These are phyloP conservation scores for Halichondria panicea DNA, from an alignment of 37 sponge, comb jelly and placozoan species.

Conservation along the genomic window DNA sequence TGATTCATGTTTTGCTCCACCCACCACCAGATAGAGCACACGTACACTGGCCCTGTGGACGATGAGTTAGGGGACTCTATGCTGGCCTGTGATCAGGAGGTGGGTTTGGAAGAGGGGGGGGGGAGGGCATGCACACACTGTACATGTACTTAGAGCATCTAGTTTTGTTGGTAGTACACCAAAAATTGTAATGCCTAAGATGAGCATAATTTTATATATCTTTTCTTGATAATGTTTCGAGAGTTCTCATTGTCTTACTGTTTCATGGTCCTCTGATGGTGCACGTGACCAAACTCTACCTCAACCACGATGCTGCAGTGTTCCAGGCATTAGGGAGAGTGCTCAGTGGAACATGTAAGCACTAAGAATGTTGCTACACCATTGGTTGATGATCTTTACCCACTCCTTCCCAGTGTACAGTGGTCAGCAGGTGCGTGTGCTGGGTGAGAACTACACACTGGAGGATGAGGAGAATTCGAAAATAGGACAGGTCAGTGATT, in stretches of 20 bases:
- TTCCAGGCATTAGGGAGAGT: slow-evolving; percentile 96
- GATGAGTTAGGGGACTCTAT: slow-evolving; percentile 71
- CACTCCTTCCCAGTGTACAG: slow-evolving; percentile 79
- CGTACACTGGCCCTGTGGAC: slow-evolving; percentile 87
- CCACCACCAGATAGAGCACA: slow-evolving; percentile 79
- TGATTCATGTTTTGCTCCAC: neutral
- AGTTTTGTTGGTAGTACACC: too few relatives aligned
- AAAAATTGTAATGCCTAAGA: too few relatives aligned
- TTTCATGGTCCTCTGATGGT: slow-evolving; percentile 91
- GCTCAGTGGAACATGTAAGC: slow-evolving; percentile 95
- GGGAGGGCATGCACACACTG: too few relatives aligned
- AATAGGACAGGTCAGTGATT: slow-evolving; percentile 67
- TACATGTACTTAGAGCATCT: too few relatives aligned
- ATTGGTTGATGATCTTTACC: too few relatives aligned
- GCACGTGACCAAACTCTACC: slow-evolving; percentile 92
- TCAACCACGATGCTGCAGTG: slow-evolving; percentile 89
- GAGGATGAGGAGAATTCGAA: slow-evolving; percentile 98
- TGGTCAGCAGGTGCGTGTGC: slow-evolving; percentile 85
- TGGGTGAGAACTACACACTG: slow-evolving; percentile 95
- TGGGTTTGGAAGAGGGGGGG: too few relatives aligned
- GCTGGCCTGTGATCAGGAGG: slow-evolving; percentile 84
- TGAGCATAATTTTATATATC: too few relatives aligned
- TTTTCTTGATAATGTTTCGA: too few relatives aligned
- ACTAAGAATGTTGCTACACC: too few relatives aligned
- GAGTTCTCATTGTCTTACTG: too few relatives aligned